Evolutionary conservation across 53 echinoderm and acorn worm genomes (phyloP).

Genomic region (Zoroaster sp.): DNA sequence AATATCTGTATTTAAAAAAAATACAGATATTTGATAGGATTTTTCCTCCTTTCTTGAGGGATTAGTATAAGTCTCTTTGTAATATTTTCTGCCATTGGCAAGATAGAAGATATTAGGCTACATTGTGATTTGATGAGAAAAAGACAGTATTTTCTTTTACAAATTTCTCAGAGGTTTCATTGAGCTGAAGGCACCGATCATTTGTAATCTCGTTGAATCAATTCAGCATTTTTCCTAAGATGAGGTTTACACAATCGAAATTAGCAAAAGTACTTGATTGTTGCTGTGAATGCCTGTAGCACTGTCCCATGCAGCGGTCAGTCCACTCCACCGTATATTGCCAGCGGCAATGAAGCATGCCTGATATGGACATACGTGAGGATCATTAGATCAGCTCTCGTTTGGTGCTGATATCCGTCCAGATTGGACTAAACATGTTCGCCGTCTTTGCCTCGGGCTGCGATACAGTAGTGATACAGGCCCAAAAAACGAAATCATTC

Average conservation of each 20-base stretch:
- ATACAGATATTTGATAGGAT: too few relatives aligned
- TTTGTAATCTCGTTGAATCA: background rate
- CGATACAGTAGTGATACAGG: background rate
- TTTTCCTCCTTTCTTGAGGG: too few relatives aligned
- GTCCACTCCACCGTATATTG: background rate
- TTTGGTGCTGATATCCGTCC: background rate
- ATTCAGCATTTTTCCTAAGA: background rate
- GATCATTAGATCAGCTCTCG: background rate
- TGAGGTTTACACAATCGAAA: background rate
- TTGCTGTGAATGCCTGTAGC: background rate
- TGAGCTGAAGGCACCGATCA: background rate
- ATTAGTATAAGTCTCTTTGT: too few relatives aligned
- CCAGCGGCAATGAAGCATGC: background rate
- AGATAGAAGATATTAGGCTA: too few relatives aligned
- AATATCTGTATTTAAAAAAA: too few relatives aligned
- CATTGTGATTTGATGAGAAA: background rate
- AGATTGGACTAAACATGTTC: background rate
- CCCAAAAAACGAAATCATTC: constrained; percentile 9
- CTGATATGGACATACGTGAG: background rate
- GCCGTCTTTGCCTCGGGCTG: background rate
- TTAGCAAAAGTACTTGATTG: background rate
- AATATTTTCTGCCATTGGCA: background rate
- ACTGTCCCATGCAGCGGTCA: background rate
- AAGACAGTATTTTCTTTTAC: too few relatives aligned
- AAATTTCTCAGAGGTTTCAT: background rate